Percentiles rank a stretch among this genome's conserved stretches.
These are phyloP conservation scores for Thamnaconus septentrionalis DNA, from an alignment of 2,113 vertebrate genomes.

Conservation along the genomic window DNA sequence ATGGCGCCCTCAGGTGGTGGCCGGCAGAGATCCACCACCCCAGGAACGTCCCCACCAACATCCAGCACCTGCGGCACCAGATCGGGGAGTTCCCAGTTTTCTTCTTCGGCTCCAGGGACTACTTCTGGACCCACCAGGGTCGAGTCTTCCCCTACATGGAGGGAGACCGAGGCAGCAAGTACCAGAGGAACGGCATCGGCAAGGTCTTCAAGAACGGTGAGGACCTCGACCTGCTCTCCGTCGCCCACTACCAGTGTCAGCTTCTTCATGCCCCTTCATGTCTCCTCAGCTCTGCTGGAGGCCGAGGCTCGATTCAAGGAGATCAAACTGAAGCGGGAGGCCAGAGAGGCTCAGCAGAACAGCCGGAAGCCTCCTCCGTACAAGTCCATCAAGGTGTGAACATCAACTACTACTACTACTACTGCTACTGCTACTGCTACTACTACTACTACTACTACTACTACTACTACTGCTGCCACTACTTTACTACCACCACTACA, in stretches of 20 bases:
- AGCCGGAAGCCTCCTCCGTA: constrained; percentile 93
- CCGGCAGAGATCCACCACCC: constrained; percentile 97
- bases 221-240: neutral
- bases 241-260: neutral
- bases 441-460: too few species aligned
- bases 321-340: constrained; percentile 88
- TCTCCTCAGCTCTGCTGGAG: constrained; percentile 85
- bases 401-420: too few species aligned
- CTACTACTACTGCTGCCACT: too few species aligned
- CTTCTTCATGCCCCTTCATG: neutral
- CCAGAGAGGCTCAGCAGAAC: constrained; percentile 91
- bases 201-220: constrained; percentile 97
- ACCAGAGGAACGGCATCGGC: constrained; percentile 89
- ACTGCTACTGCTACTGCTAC: too few species aligned
- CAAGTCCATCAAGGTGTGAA: constrained; percentile 92
- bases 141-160: constrained; percentile 98
- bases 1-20: constrained; percentile 86
- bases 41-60: constrained; percentile 94
- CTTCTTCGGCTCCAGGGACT: constrained; percentile 99
- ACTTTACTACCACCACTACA: too few species aligned
- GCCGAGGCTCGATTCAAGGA: constrained; percentile 91
- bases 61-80: constrained; percentile 97
- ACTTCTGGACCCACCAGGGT: constrained; percentile 98
- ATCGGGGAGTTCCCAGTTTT: constrained; percentile 98
- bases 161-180: constrained; percentile 92